Conservation (phyloP, 1,140 invertebrate genomes). For the Yoshiicerus persimilis region DNA sequence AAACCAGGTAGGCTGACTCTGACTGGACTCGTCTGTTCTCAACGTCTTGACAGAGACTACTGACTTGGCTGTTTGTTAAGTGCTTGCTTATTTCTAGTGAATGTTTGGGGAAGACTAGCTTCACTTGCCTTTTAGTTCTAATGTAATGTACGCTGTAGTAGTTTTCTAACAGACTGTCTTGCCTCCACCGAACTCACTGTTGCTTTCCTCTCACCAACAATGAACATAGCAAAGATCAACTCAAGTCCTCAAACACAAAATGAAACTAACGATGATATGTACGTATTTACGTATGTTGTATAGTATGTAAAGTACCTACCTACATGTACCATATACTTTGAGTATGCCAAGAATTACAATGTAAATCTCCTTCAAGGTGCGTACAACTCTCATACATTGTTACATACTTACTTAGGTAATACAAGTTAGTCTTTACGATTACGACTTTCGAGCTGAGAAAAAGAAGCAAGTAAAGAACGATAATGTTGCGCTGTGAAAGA, state of each 20-base stretch:
- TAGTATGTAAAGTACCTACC: background rate
- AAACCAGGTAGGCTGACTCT: background rate
- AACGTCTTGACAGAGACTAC: conserved; percentile 18
- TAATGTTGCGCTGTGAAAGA: background rate
- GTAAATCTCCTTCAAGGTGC: too few relatives aligned
- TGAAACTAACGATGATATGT: too few relatives aligned
- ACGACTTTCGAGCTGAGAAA: background rate
- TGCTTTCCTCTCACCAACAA: background rate
- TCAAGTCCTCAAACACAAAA: too few relatives aligned
- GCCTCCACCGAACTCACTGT: background rate
- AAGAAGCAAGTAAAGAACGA: background rate
- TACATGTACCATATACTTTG: too few relatives aligned
- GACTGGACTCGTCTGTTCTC: background rate
- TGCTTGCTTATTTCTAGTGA: background rate
- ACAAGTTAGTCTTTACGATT: background rate
- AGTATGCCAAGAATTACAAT: too few relatives aligned
- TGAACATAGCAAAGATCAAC: background rate
- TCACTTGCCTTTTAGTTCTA: too few relatives aligned
- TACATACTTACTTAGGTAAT: background rate
- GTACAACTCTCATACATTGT: background rate
- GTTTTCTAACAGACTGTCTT: background rate
- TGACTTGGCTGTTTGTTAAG: conserved; percentile 19
- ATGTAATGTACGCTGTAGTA: background rate
- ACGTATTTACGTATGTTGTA: too few relatives aligned
- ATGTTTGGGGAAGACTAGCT: background rate